Evolutionary conservation across 2,797 vertebrate species (phyloP).

Genomic region (Gila robusta): DNA sequence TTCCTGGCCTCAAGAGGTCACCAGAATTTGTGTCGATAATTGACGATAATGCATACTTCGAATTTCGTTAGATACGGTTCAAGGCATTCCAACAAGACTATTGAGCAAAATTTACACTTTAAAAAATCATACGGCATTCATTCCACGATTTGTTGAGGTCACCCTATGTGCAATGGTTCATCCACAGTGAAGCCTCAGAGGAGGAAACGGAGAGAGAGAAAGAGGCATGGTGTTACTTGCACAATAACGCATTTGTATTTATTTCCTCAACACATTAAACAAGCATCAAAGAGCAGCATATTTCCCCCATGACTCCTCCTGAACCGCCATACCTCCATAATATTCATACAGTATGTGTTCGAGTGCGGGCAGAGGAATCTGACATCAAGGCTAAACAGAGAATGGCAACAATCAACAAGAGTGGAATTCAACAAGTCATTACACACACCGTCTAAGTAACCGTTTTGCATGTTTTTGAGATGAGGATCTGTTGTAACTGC

Average conservation of each 20-base stretch:
- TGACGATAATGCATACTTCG: neutral
- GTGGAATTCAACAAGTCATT: constrained; percentile 53
- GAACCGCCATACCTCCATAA: constrained; percentile 61
- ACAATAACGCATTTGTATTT: constrained; percentile 55
- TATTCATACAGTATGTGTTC: constrained; percentile 53
- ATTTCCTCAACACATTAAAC: constrained; percentile 64
- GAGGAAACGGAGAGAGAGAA: constrained; percentile 53
- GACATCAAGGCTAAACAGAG: constrained; percentile 26
- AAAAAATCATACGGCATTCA: neutral
- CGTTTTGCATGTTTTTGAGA: constrained; percentile 47
- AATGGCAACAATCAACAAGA: constrained; percentile 43
- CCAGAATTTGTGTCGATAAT: neutral
- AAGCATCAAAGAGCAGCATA: constrained; percentile 57
- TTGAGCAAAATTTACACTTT: neutral
- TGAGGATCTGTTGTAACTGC: constrained; percentile 48
- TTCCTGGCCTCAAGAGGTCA: neutral
- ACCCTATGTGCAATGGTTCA: neutral
- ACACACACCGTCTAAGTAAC: constrained; percentile 42
- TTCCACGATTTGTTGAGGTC: neutral
- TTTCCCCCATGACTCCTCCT: constrained; percentile 65
- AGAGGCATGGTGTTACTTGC: constrained; percentile 50
- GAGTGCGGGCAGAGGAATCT: constrained; percentile 21
- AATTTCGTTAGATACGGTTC: neutral
- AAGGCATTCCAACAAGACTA: neutral
- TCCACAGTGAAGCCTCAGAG: constrained; percentile 48